Conservation (phyloP, 2,797 vertebrate genomes). For the Otolemur crassicaudatus region DNA sequence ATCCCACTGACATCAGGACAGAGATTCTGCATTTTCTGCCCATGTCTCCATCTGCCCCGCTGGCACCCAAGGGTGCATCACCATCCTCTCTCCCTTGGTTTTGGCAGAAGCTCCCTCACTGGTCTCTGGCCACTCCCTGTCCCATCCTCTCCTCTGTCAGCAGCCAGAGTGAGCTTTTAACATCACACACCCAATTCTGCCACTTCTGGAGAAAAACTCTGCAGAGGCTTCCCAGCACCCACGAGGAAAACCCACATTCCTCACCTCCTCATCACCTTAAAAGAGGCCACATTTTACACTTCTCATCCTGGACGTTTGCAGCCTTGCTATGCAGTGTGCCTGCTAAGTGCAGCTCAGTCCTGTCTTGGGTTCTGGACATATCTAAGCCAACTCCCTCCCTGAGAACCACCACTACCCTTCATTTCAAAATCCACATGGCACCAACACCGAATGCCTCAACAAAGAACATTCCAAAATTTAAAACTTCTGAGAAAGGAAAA, state of each 20-base stretch:
- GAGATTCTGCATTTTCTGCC: neutral
- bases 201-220: neutral
- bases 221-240: neutral
- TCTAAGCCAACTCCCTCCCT: accelerated
- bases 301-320: too few species aligned
- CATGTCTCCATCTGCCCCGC: neutral
- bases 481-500: neutral
- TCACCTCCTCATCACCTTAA: neutral
- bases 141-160: neutral
- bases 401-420: neutral
- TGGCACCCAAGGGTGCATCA: neutral
- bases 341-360: too few species aligned
- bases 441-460: neutral
- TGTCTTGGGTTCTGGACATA: neutral
- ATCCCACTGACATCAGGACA: neutral
- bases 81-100: neutral
- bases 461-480: neutral
- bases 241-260: neutral
- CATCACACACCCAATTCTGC: accelerated
- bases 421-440: neutral
- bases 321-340: too few species aligned
- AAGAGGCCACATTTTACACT: neutral
- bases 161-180: neutral
- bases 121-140: neutral
- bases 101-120: accelerated